Conservation (phyloP, 2,797 vertebrate genomes). For the Aeoliscus strigatus region DNA sequence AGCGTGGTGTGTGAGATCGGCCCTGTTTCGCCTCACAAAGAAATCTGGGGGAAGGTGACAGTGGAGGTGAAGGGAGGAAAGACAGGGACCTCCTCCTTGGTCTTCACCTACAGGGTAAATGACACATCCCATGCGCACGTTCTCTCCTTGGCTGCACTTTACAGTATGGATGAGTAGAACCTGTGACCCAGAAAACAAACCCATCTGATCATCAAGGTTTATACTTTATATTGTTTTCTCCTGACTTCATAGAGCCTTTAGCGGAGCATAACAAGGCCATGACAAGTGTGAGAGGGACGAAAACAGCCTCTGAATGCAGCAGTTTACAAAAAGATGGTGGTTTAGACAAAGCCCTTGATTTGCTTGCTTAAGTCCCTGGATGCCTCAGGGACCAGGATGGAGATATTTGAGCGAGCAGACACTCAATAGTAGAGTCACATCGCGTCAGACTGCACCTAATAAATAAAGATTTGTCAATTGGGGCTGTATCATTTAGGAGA, state of each 20-base stretch:
- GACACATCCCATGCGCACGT: not conserved
- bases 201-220: constrained; percentile 17
- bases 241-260: constrained; percentile 25
- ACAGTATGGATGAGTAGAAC: not conserved
- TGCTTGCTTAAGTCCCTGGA: too few relatives aligned
- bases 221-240: constrained; percentile 31
- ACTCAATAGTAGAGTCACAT: too few relatives aligned
- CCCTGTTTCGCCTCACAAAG: constrained; percentile 6
- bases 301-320: constrained; percentile 18
- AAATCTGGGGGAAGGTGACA: constrained; percentile 60
- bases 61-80: constrained; percentile 82
- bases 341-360: too few relatives aligned
- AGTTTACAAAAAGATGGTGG: too few relatives aligned
- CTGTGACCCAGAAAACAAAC: constrained; percentile 12
- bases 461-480: too few relatives aligned
- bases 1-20: constrained; percentile 89
- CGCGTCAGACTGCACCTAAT: too few relatives aligned
- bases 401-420: too few relatives aligned
- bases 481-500: too few relatives aligned
- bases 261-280: constrained; percentile 29
- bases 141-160: not conserved
- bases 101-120: constrained; percentile 86
- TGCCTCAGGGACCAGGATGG: too few relatives aligned
- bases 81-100: constrained; percentile 73
- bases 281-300: constrained; percentile 16